Evolutionary conservation across 2,888 invertebrate genomes (phyloP).

Genomic region (Andrena hattorfiana): DNA sequence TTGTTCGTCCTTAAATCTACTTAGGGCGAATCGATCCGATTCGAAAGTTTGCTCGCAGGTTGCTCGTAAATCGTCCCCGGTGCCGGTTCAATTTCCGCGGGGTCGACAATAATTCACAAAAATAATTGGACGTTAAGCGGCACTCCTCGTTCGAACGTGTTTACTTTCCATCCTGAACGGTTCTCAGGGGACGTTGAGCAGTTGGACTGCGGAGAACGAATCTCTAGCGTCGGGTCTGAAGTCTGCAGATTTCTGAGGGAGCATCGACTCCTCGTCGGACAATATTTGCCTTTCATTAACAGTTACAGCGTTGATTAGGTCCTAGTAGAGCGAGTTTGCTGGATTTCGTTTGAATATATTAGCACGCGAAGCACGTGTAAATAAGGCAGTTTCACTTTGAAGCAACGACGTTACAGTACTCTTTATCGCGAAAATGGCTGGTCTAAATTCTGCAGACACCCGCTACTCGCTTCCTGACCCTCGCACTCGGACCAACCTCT

Average conservation of each 20-base stretch:
- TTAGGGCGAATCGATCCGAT: not conserved
- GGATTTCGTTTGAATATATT: no score
- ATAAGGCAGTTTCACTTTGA: not conserved
- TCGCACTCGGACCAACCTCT: not conserved
- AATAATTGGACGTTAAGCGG: slow-evolving; percentile 34
- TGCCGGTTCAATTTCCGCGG: slow-evolving; percentile 19
- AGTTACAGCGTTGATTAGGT: not conserved
- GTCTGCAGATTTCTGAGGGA: not conserved
- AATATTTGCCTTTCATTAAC: slow-evolving; percentile 42
- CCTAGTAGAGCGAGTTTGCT: not conserved
- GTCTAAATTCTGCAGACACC: no score
- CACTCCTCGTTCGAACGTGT: not conserved
- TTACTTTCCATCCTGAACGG: slow-evolving; percentile 30
- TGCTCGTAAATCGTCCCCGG: slow-evolving; percentile 33
- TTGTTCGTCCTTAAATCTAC: slow-evolving; percentile 18
- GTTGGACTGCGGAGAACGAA: slow-evolving; percentile 3
- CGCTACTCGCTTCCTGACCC: no score
- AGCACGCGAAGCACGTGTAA: not conserved
- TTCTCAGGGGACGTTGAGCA: not conserved
- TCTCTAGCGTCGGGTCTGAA: not conserved
- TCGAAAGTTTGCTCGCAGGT: slow-evolving; percentile 26
- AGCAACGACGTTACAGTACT: no score
- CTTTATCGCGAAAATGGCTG: no score
- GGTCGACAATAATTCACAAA: slow-evolving; percentile 20
- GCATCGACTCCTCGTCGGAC: not conserved